Conservation (phyloP, 37 sponge, comb jelly and placozoan genomes). For the Oopsacas minuta region DNA sequence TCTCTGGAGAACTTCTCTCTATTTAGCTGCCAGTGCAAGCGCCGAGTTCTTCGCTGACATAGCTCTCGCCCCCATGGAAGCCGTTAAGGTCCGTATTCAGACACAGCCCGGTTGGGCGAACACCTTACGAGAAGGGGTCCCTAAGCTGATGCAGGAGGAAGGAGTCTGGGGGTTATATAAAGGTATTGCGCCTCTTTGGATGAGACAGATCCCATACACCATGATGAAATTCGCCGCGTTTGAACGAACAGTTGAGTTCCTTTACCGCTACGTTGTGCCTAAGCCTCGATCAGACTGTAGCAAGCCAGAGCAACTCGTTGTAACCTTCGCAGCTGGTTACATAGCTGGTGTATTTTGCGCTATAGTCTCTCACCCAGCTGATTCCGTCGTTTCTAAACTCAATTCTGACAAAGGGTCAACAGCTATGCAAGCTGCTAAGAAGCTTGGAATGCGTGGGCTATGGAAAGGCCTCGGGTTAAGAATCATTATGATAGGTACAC, state of each 20-base stretch:
- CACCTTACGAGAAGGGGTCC: slow-evolving; percentile 80
- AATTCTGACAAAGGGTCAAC: slow-evolving; percentile 85
- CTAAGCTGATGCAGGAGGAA: slow-evolving; percentile 67
- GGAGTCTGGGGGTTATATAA: slow-evolving; percentile 90
- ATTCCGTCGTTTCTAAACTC: slow-evolving; percentile 90
- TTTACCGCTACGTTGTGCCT: slow-evolving; percentile 96
- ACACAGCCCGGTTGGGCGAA: slow-evolving; percentile 89
- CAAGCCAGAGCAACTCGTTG: slow-evolving; percentile 86
- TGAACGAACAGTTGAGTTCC: slow-evolving; percentile 91
- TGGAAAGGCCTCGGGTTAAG: slow-evolving; percentile 95
- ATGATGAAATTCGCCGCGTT: slow-evolving; percentile 99
- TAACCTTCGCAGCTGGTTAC: slow-evolving; percentile 96
- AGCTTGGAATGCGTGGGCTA: slow-evolving; percentile 66
- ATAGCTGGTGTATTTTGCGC: slow-evolving; percentile 99
- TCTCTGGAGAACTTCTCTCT: slow-evolving; percentile 75
- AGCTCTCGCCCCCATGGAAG: slow-evolving; percentile 95
- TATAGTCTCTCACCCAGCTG: slow-evolving; percentile 91
- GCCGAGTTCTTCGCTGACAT: slow-evolving; percentile 99
- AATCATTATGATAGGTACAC: slow-evolving; percentile 95
- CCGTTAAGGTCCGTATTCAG: slow-evolving; percentile 92
- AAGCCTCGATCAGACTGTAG: slow-evolving; percentile 49
- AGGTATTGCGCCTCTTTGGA: slow-evolving; percentile 90
- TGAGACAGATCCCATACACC: slow-evolving; percentile 98
- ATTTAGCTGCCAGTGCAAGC: slow-evolving; percentile 94
- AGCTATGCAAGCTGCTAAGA: slow-evolving; percentile 65